Evolutionary conservation across 1,140 invertebrate genomes (phyloP), one percentile per base, ranked within the genome.

Genomic region (Listronotus oregonensis): DNA sequence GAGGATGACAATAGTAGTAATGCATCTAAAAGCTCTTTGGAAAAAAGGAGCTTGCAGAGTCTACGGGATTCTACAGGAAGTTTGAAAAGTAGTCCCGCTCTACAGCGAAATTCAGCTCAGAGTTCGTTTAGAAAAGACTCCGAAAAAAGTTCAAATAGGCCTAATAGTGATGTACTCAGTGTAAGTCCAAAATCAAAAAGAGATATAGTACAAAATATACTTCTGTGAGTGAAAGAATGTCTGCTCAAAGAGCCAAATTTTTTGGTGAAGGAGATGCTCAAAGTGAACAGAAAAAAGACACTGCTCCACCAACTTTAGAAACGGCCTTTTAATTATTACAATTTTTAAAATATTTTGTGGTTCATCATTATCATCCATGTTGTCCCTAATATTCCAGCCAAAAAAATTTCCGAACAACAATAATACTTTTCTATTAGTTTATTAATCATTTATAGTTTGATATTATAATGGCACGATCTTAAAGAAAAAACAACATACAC

Each of bases 1-100:
- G 89, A 90, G 81, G 89, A 90, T 72, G 87, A 90, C 66, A 82
- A 77, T 68, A 80, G 80, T 64, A 82, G 81, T 71, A 65, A 51
- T 31, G 55, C 54, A 4, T 60, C 64, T 1, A 54, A 42, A 18
- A 61, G 57, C n/a, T 66, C 57, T 8, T 34, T 66, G 49, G 64
- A 66, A 32, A 66, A 66, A 31, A 31, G 58, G 3, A 61, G 12
- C n/a, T 31, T 47, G 8, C n/a, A 37, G 43, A 58, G n/a, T 10
- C 6, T 21, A 34, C 2, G 44, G 21, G 14, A 14, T 4, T 43
- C 54, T 12, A 31, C 8, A 4, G 40, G 40, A 10, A 54, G 51
- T 39, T n/a, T 17, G 6, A 54, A 54, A 39, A 18, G 37, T 15
- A 42, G 32, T 34, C 58, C 44, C 7, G 83, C 81, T 74, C 43